Percentiles rank a stretch among this genome's conserved stretches.
Evolutionary conservation across 2,797 vertebrate genomes (phyloP).

Genomic region (Bradypodion pumilum): DNA sequence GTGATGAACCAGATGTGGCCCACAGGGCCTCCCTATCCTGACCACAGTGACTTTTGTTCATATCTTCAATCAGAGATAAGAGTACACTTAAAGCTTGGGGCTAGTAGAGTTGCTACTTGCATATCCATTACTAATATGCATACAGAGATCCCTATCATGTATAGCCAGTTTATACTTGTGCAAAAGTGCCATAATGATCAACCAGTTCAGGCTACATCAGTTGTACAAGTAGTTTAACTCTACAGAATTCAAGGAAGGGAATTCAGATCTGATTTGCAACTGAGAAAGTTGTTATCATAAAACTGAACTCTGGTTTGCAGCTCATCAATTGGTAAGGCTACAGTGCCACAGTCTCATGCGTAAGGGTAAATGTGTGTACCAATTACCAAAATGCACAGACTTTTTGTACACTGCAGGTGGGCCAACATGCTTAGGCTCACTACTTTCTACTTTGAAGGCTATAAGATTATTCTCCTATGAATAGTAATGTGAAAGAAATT

Average conservation of each 20-base stretch:
- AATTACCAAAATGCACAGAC: not conserved
- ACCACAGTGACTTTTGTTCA: not conserved
- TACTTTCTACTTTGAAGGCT: not conserved
- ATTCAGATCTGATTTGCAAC: not conserved
- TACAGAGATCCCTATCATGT: too few relatives aligned
- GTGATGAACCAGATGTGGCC: not conserved
- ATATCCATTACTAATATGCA: too few relatives aligned
- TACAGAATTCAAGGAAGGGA: not conserved
- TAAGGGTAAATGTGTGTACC: too few relatives aligned
- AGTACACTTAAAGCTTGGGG: too few relatives aligned
- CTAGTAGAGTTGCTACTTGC: too few relatives aligned
- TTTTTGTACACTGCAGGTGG: not conserved
- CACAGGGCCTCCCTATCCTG: not conserved
- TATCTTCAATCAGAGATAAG: not conserved
- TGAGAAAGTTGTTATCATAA: not conserved
- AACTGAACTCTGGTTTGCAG: not conserved
- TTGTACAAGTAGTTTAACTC: too few relatives aligned
- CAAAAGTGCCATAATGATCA: not conserved
- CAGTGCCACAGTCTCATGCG: not conserved
- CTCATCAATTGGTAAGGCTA: not conserved
- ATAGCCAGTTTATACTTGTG: too few relatives aligned
- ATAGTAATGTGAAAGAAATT: not conserved
- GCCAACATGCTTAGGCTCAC: not conserved
- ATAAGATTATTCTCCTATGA: slow-evolving; percentile 24
- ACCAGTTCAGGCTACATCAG: too few relatives aligned